Percentiles rank a stretch among this genome's conserved stretches.
Evolutionary conservation across 2,888 invertebrate species (phyloP).

Genomic region (Molorchus minor): DNA sequence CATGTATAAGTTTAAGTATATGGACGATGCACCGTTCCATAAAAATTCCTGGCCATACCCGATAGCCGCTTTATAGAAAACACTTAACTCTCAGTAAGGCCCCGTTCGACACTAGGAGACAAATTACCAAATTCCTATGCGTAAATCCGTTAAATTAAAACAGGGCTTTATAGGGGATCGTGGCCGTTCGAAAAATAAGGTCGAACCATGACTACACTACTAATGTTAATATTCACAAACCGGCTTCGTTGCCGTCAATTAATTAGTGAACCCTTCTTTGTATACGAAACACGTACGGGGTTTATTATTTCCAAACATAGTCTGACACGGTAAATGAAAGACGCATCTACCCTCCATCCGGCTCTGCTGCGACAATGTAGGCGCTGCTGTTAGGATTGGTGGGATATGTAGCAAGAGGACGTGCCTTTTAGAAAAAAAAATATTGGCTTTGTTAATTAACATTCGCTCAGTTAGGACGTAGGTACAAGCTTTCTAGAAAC

Average conservation of each 20-base stretch:
- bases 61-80: slow-evolving; percentile 5
- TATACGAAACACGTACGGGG: slow-evolving; percentile 43
- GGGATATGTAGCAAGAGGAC: too few relatives aligned
- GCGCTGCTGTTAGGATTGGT: too few relatives aligned
- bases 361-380: slow-evolving; percentile 27
- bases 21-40: slow-evolving; percentile 1
- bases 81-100: slow-evolving; percentile 15
- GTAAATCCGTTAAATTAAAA: slow-evolving; percentile 26
- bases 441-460: too few relatives aligned
- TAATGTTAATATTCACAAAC: slow-evolving; percentile 24
- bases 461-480: too few relatives aligned
- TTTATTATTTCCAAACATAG: slow-evolving; percentile 47
- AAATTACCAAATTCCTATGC: slow-evolving; percentile 24
- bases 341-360: slow-evolving; percentile 28
- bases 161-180: slow-evolving; percentile 20
- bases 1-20: too few relatives aligned
- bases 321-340: slow-evolving; percentile 37
- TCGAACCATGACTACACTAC: slow-evolving; percentile 23
- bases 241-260: slow-evolving; percentile 37
- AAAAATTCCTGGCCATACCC: slow-evolving; percentile 12
- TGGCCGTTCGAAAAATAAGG: slow-evolving; percentile 24
- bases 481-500: too few relatives aligned
- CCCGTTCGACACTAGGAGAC: slow-evolving; percentile 13
- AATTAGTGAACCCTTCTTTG: slow-evolving; percentile 41
- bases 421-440: too few relatives aligned